A percentile compares a stretch with the other conserved stretches of the same genome.
Conservation (phyloP, 2,888 invertebrate genomes). For the Acanthococcus lagerstroemiae region DNA sequence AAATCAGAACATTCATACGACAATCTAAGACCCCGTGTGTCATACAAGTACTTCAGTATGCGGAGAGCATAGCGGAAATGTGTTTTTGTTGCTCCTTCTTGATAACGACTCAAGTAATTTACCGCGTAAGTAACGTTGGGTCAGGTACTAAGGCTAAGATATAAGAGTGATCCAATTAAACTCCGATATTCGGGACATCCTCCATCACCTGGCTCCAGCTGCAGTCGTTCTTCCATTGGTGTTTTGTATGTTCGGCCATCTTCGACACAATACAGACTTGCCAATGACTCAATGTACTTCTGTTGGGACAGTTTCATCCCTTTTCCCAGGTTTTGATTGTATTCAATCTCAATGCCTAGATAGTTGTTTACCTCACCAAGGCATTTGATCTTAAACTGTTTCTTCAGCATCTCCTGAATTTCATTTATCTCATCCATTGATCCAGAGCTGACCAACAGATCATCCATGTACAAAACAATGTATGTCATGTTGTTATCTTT, state of each 20-base stretch:
- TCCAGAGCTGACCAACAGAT: neutral
- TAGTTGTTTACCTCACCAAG: neutral
- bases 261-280: too few species aligned
- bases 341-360: neutral
- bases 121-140: neutral
- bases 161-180: slow-evolving; percentile 1
- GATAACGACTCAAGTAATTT: neutral
- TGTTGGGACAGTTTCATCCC: neutral
- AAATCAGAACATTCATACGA: too few species aligned
- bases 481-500: neutral
- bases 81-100: too few species aligned
- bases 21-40: too few species aligned
- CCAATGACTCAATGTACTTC: neutral
- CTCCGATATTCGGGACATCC: neutral
- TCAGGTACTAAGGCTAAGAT: neutral
- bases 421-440: neutral
- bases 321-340: neutral
- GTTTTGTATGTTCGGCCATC: too few species aligned
- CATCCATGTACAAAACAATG: neutral
- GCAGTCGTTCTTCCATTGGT: neutral
- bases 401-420: neutral
- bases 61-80: too few species aligned
- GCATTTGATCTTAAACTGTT: neutral
- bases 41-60: too few species aligned
- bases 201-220: neutral